Percentiles rank a stretch among this genome's conserved stretches.
Evolutionary conservation across 2,888 invertebrate genomes (phyloP).

Genomic region (Trissolcus japonicus): DNA sequence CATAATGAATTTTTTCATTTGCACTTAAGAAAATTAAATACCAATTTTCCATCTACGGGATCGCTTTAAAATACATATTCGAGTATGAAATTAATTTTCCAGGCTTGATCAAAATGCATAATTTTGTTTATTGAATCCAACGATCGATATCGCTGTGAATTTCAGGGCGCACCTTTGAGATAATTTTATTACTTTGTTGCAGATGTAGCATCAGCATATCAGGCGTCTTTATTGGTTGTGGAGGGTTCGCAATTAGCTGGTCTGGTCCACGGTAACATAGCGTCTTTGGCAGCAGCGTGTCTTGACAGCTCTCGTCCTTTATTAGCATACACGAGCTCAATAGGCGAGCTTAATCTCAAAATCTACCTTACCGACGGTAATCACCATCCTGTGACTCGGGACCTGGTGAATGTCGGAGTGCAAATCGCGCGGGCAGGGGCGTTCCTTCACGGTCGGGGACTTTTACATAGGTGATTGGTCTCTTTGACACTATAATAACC

Average conservation of each 20-base stretch:
- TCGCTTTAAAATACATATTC: too few species aligned
- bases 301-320: conserved; percentile 80
- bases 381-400: conserved; percentile 81
- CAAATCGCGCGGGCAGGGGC: conserved; percentile 91
- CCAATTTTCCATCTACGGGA: too few species aligned
- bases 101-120: too few species aligned
- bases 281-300: conserved; percentile 84
- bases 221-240: conserved; percentile 83
- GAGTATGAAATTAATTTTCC: too few species aligned
- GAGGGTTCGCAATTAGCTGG: conserved; percentile 87
- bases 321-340: conserved; percentile 83
- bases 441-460: conserved; percentile 90
- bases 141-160: neutral
- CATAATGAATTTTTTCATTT: too few species aligned
- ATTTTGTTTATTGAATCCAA: too few species aligned
- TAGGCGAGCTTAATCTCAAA: conserved; percentile 72
- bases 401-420: conserved; percentile 89
- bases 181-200: conserved; percentile 60
- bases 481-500: conserved; percentile 18
- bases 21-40: too few species aligned
- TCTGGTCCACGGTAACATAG: conserved; percentile 83
- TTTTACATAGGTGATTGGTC: conserved; percentile 82
- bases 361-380: conserved; percentile 74
- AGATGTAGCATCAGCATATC: conserved; percentile 85
- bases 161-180: neutral